A percentile compares a stretch with the other conserved stretches of the same genome.
These are phyloP conservation scores for Andrena chrysosceles DNA, from an alignment of 2,888 invertebrate genomes.

Conservation along the genomic window DNA sequence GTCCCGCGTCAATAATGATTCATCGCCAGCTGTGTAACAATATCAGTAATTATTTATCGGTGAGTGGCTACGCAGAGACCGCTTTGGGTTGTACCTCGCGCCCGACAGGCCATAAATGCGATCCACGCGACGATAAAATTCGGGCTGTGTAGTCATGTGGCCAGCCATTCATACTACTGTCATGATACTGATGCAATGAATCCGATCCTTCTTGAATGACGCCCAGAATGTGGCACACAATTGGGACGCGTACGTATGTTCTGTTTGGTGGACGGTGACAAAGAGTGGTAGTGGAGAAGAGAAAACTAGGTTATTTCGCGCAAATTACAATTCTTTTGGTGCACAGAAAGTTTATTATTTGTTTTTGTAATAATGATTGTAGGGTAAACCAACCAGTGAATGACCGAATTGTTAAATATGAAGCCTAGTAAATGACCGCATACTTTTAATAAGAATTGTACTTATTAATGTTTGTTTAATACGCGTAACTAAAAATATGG, in stretches of 20 bases:
- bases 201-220: neutral
- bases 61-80: constrained; percentile 5
- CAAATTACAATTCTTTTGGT: too few relatives aligned
- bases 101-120: constrained; percentile 11
- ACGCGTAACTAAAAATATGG: too few relatives aligned
- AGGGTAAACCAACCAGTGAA: too few relatives aligned
- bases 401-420: too few relatives aligned
- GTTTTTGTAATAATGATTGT: too few relatives aligned
- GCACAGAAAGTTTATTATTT: too few relatives aligned
- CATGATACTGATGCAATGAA: constrained; percentile 13
- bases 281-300: too few relatives aligned
- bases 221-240: neutral
- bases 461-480: too few relatives aligned
- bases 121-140: constrained; percentile 41
- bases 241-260: neutral
- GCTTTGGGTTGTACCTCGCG: neutral
- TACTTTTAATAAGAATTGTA: too few relatives aligned
- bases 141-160: neutral
- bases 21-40: constrained; percentile 14
- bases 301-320: too few relatives aligned
- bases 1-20: constrained; percentile 24
- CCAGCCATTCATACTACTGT: neutral
- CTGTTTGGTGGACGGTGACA: neutral
- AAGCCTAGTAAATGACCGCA: too few relatives aligned
- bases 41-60: constrained; percentile 46